A percentile compares a stretch with the other conserved stretches of the same genome.
Evolutionary conservation across 1,140 invertebrate species (phyloP).

Genomic region (Diorhabda sublineata): DNA sequence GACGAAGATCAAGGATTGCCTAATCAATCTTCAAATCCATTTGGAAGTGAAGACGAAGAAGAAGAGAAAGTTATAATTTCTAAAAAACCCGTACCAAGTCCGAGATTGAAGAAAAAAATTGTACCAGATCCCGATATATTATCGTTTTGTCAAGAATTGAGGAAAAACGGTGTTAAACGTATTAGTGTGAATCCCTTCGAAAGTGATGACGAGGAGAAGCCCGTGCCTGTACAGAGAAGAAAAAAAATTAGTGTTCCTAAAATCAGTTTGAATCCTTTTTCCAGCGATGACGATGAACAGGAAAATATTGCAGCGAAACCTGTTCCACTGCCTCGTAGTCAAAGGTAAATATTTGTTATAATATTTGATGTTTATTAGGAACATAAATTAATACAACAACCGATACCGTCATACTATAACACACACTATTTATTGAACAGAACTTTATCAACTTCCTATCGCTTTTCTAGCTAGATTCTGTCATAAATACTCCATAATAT

Average conservation of each 20-base stretch:
- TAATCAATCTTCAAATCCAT: conserved; percentile 55
- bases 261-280: conserved; percentile 63
- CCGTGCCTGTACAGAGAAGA: conserved; percentile 21
- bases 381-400: neutral
- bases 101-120: conserved; percentile 12
- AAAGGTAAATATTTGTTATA: conserved; percentile 7
- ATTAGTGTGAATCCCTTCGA: conserved; percentile 58
- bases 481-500: no score
- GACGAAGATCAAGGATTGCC: conserved; percentile 43
- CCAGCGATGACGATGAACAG: conserved; percentile 59
- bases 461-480: no score
- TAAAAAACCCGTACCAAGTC: conserved; percentile 24
- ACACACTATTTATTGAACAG: no score
- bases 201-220: conserved; percentile 47
- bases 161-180: conserved; percentile 10
- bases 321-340: conserved; percentile 53
- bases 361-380: neutral
- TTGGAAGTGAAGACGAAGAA: conserved; percentile 47
- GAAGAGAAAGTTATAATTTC: neutral
- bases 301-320: conserved; percentile 47
- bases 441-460: no score
- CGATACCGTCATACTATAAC: no score
- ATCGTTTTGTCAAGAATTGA: neutral
- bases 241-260: conserved; percentile 41
- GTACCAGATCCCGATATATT: neutral